Evolutionary conservation across 2,113 vertebrate species (phyloP), one percentile per base, ranked within the genome.

Genomic region (Chitala chitala): DNA sequence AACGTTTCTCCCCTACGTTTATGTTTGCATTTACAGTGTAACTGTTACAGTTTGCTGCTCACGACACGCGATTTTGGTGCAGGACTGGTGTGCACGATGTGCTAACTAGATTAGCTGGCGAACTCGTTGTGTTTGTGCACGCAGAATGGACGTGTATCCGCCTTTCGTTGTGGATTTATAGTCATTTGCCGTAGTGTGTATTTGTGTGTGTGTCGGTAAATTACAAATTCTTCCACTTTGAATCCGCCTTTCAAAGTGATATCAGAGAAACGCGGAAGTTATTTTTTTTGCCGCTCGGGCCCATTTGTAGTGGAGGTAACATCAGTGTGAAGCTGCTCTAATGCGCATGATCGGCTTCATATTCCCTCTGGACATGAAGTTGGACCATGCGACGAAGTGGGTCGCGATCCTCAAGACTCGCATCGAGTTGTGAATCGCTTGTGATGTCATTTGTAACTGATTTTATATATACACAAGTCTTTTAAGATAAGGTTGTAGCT

Each of bases 271-370:
- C 29, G 33, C 33, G 59, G 59, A 63, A 63, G 59, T 63, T 36
- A 46, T 68, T 68, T 44, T 59, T 8, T 40, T 68, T 69, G 73
- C 54, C 53, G 38, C 74, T 54, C 26, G 58, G 74, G 74, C 74
- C 74, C 42, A 46, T 22, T 68, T 12, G 61, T 29, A 24, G 69
- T 31, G 36, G 74, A 65, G 38, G 36, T 46, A 20, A 58, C 26
- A 58, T 22, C 48, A 15, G 48, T 10, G n/a, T 51, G 48, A 75
- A 10, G 26, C 5, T 10, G 29, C 12, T 38, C 31, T 22, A 68
- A 12, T 58, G 74, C 74, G 74, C 74, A 75, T 75, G 74, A 22
- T 40, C 74, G 17, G 7, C 4, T 59, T 50, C 48, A 72, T 59
- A 12, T 17, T 46, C 31, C 31, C 17, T 36, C n/a, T n/a, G n/a